phyloP scores from a whole-genome alignment of 1,140 invertebrate genomes.

The Aphelenchoides avenae region DNA sequence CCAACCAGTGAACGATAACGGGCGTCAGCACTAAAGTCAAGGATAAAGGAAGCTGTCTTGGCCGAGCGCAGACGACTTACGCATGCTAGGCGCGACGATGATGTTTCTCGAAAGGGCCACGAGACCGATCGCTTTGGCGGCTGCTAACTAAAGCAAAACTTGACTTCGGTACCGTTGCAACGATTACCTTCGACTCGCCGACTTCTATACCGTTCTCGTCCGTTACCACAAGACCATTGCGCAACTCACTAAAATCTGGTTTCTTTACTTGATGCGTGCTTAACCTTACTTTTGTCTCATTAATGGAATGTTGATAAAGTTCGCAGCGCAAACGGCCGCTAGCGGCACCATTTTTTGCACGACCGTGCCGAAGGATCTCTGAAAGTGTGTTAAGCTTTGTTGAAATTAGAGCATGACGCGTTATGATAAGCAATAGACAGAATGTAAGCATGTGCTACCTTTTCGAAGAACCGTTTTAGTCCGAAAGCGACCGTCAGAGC shows the following conservation, averaged over 20 bases:
- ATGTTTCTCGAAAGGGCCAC: slow-evolving; percentile 72
- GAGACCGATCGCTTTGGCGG: neutral
- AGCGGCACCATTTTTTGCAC: slow-evolving; percentile 69
- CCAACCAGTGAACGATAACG: slow-evolving; percentile 24
- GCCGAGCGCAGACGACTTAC: neutral
- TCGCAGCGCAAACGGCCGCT: slow-evolving; percentile 79
- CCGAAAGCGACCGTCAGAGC: slow-evolving; percentile 81
- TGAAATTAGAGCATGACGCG: slow-evolving; percentile 65
- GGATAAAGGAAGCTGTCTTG: neutral
- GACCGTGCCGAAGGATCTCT: neutral
- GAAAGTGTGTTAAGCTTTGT: slow-evolving; percentile 22
- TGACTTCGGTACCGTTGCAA: too few relatives aligned
- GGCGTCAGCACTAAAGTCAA: slow-evolving; percentile 19
- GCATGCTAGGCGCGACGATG: slow-evolving; percentile 84
- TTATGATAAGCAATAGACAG: too few relatives aligned
- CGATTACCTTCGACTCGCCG: slow-evolving; percentile 65
- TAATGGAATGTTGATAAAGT: slow-evolving; percentile 83
- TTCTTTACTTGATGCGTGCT: neutral
- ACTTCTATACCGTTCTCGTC: slow-evolving; percentile 70
- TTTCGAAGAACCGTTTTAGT: slow-evolving; percentile 68
- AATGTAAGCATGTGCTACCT: too few relatives aligned
- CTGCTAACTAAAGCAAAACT: too few relatives aligned
- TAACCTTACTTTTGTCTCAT: slow-evolving; percentile 68
- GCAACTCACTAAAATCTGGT: slow-evolving; percentile 68
- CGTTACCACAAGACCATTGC: slow-evolving; percentile 73